Evolutionary conservation across 2,888 invertebrate genomes (phyloP).

Genomic region (Pandemis corylana): DNA sequence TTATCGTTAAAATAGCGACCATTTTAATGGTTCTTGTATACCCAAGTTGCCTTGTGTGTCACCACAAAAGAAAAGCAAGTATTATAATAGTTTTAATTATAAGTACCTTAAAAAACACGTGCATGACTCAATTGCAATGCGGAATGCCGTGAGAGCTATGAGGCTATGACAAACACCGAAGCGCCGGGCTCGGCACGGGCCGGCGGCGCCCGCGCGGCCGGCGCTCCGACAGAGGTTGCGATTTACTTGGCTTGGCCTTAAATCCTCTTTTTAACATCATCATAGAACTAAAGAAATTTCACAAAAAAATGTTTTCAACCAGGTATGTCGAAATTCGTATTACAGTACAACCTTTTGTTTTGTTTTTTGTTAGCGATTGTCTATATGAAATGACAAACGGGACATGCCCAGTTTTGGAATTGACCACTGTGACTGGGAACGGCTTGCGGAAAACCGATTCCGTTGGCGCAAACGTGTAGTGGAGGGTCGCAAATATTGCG

Average conservation of each 20-base stretch:
- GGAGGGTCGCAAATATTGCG: too few relatives aligned
- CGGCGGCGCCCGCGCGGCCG: constrained; percentile 5
- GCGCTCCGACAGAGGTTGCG: not conserved
- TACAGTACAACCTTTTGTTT: not conserved
- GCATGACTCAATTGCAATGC: constrained; percentile 1
- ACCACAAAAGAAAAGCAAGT: too few relatives aligned
- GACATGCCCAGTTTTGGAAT: too few relatives aligned
- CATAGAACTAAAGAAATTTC: not conserved
- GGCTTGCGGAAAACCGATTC: too few relatives aligned
- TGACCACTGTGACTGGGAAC: too few relatives aligned
- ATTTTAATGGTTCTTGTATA: too few relatives aligned
- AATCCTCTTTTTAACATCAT: not conserved
- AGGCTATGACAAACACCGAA: not conserved
- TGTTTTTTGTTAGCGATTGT: not conserved
- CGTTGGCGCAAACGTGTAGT: too few relatives aligned
- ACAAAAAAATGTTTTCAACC: not conserved
- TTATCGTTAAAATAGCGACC: too few relatives aligned
- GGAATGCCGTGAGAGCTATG: constrained; percentile 4
- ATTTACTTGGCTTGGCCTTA: not conserved
- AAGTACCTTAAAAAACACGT: not conserved
- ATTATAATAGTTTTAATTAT: too few relatives aligned
- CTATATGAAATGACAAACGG: not conserved
- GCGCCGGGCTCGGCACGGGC: not conserved
- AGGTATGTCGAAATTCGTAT: not conserved
- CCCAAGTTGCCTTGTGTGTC: too few relatives aligned